Evolutionary conservation across 2,888 invertebrate genomes (phyloP).

Genomic region (Cephus sareptanus): DNA sequence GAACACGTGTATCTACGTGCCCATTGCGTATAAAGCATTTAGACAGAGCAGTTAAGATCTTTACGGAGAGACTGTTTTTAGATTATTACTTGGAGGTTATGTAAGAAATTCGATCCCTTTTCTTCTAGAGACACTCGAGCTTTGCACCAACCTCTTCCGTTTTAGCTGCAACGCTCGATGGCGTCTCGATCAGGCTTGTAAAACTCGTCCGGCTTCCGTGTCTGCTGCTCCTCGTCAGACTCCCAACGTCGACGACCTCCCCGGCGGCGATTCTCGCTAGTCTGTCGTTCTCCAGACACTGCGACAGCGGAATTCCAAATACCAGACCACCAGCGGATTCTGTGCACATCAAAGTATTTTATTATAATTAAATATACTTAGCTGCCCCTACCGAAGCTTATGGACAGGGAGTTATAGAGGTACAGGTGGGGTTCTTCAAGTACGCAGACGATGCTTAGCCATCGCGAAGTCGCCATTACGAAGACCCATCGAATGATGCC

Average conservation of each 20-base stretch:
- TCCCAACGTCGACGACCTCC: conserved; percentile 57
- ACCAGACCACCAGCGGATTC: conserved; percentile 72
- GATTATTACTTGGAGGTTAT: conserved; percentile 16
- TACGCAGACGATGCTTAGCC: too few species aligned
- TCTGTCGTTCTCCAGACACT: conserved; percentile 86
- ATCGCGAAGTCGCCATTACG: background rate
- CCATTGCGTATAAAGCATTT: too few species aligned
- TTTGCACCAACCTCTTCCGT: conserved; percentile 71
- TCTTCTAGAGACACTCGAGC: background rate
- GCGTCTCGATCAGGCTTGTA: conserved; percentile 74
- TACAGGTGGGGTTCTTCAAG: too few species aligned
- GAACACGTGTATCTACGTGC: too few species aligned
- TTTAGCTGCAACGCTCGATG: conserved; percentile 57
- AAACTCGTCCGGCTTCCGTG: conserved; percentile 80
- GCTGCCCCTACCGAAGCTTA: too few species aligned
- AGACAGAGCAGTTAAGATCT: too few species aligned
- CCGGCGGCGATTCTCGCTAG: conserved; percentile 66
- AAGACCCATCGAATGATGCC: conserved; percentile 40
- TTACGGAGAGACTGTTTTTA: too few species aligned
- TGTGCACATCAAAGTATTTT: conserved; percentile 21
- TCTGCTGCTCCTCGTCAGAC: conserved; percentile 65
- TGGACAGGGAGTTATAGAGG: too few species aligned
- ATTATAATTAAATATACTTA: too few species aligned
- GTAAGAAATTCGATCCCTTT: background rate
- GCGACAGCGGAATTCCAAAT: conserved; percentile 86